Base-by-base conservation (phyloP, 2,888 invertebrate species). In the Caenorhabditis macrosperma region DNA sequence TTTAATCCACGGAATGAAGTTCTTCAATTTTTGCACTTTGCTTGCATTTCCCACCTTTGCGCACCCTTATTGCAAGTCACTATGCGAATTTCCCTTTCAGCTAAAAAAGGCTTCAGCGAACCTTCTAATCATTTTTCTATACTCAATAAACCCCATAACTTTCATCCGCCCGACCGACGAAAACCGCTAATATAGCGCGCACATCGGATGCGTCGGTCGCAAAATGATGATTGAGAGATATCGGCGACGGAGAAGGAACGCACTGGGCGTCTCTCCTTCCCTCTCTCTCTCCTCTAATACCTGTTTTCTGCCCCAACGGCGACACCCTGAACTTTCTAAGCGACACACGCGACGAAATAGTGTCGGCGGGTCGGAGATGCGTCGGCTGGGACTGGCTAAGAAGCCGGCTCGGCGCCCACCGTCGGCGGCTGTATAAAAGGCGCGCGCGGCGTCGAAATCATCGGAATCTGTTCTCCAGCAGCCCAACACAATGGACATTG, bases 401-500 rank as follows among this genome's bases (percentile, higher is more conserved):
- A 63, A 46, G 46, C 72, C 72, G 72, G 72, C 72, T 72, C 72
- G 55, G 55, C 63, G 46, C 61, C 63, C 38, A 22, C 15, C 1
- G 7, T 20, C 24, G 5, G 7, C 1, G 7, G 10, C 4, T 28
- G 55, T 72, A 72, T 72, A 72, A 55, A 72, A 72, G 35, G 3
- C 30, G 12, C 28, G 63, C 28, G 26, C 48, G 35, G 57, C 64
- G 72, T 30, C 10, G 63, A 22, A 57, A 46, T 64, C 63, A 63
- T 46, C 72, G 72, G 72, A 38, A 38, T 57, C 57, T 57, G 57
- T 57, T 41, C 41, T 52, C n/a, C 33, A n/a, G 5, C 52, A 33
- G 15, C 26, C 30, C 5, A 38, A 35, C 3, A 46, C 20, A 72
- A 86, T 86, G 86, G 86, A 86, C 78, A 85, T 86, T 69, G 86